Conservation (phyloP, 2,888 invertebrate genomes). For the Heliconius cydno region DNA sequence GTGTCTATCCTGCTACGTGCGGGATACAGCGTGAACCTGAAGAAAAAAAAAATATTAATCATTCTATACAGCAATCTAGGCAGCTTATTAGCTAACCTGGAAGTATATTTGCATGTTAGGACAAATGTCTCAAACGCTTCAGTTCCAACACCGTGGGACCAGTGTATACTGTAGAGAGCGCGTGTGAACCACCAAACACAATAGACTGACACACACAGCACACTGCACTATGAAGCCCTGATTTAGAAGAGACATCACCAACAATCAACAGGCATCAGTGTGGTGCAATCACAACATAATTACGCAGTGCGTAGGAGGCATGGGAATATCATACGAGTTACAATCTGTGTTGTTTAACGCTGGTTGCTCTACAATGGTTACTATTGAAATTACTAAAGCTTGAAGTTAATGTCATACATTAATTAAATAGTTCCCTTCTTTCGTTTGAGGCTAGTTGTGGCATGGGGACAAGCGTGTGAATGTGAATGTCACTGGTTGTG, state of each 20-base stretch:
- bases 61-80: neutral
- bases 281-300: conserved; percentile 71
- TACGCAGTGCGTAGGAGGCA: conserved; percentile 75
- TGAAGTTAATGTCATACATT: conserved; percentile 40
- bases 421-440: conserved; percentile 3
- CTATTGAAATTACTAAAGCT: conserved; percentile 35
- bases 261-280: conserved; percentile 73
- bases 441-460: no score
- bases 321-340: conserved; percentile 61
- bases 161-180: conserved; percentile 74
- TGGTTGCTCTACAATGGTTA: conserved; percentile 35
- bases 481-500: no score
- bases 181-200: conserved; percentile 77
- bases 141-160: conserved; percentile 68
- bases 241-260: conserved; percentile 79
- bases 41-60: neutral
- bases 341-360: conserved; percentile 39
- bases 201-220: conserved; percentile 65
- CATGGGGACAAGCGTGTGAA: no score
- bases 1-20: no score
- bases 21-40: no score
- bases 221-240: conserved; percentile 68
- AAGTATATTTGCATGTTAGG: conserved; percentile 53
- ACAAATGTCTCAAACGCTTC: conserved; percentile 54
- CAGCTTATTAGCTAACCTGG: conserved; percentile 38